Conservation (phyloP, 2,797 vertebrate genomes). For the Dermochelys coriacea region DNA sequence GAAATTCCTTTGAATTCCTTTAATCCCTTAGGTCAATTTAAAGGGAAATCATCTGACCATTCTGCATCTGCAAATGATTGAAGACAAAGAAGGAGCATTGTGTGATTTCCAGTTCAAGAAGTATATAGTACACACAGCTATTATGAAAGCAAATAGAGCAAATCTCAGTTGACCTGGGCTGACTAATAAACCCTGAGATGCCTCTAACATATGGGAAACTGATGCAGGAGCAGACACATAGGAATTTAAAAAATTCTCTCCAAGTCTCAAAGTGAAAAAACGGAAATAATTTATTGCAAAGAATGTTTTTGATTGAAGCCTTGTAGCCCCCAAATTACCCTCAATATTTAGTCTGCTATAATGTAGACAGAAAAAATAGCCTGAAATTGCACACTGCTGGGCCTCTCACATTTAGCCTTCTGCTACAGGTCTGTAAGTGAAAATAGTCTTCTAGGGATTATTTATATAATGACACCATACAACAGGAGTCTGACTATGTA, state of each 20-base stretch:
- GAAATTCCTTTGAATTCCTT: constrained; percentile 78
- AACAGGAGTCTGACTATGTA: constrained; percentile 16
- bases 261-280: constrained; percentile 2
- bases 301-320: not conserved
- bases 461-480: constrained; percentile 50
- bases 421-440: constrained; percentile 20
- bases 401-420: constrained; percentile 50
- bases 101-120: constrained; percentile 67
- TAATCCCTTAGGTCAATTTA: constrained; percentile 77
- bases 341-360: constrained; percentile 61
- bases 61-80: constrained; percentile 81
- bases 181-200: constrained; percentile 71
- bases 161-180: constrained; percentile 61
- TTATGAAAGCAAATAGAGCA: constrained; percentile 77
- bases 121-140: constrained; percentile 47
- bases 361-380: not conserved
- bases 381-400: constrained; percentile 16
- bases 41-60: constrained; percentile 71
- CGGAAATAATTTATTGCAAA: constrained; percentile 33
- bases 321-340: constrained; percentile 1
- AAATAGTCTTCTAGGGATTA: constrained; percentile 43
- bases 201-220: constrained; percentile 56
- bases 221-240: constrained; percentile 22
- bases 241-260: not conserved
- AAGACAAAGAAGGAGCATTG: constrained; percentile 73